A percentile compares a stretch with the other conserved stretches of the same genome.
Conservation (phyloP, 1,140 invertebrate species). For the Atta colombica region DNA sequence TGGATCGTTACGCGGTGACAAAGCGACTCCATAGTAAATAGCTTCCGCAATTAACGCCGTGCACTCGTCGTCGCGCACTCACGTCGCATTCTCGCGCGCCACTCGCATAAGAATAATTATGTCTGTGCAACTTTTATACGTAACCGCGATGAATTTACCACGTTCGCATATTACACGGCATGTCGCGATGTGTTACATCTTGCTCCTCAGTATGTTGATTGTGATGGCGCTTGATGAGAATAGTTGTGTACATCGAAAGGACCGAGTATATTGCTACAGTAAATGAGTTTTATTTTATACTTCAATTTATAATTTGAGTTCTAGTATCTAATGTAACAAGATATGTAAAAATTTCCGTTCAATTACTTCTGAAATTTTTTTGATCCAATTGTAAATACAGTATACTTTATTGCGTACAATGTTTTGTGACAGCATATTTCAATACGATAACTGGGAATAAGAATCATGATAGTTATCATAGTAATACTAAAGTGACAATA, state of each 20-base stretch:
- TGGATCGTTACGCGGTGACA: conserved; percentile 61
- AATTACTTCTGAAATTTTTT: background rate
- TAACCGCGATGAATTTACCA: conserved; percentile 22
- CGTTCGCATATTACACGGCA: background rate
- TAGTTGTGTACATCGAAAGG: background rate
- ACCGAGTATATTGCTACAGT: too few relatives aligned
- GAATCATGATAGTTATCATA: background rate
- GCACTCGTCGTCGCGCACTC: conserved; percentile 5
- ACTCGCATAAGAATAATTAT: conserved; percentile 39
- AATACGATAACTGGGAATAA: background rate
- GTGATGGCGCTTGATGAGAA: conserved; percentile 10
- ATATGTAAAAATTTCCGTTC: background rate
- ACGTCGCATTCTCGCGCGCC: conserved; percentile 8
- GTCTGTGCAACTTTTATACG: conserved; percentile 31
- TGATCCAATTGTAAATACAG: background rate
- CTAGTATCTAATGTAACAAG: background rate
- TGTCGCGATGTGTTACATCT: conserved; percentile 14
- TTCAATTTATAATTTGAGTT: too few relatives aligned
- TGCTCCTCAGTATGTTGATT: background rate
- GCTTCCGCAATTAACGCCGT: conserved; percentile 57
- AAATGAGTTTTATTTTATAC: background rate
- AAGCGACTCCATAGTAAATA: conserved; percentile 63
- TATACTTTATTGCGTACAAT: background rate
- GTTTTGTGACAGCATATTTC: background rate
- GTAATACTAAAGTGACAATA: background rate